phyloP scores from a whole-genome alignment of 2,888 invertebrate species.

The Pseudeuparius sepicola region DNA sequence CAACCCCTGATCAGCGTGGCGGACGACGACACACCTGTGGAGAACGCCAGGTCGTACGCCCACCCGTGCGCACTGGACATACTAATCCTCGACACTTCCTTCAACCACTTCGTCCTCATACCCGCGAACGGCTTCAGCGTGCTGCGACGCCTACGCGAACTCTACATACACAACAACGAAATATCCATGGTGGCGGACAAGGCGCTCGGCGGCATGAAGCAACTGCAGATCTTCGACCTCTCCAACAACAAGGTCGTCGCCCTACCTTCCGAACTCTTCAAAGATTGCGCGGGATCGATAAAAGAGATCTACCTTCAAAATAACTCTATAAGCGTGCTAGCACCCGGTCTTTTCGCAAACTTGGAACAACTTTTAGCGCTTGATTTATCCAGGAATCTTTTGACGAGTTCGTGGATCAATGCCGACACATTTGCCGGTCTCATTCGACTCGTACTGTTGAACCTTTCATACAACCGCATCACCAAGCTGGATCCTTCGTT shows the following conservation, averaged over 20 bases:
- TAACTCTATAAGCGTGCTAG: constrained; percentile 79
- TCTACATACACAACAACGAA: constrained; percentile 81
- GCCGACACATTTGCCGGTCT: constrained; percentile 77
- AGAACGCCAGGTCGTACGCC: constrained; percentile 31
- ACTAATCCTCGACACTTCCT: constrained; percentile 72
- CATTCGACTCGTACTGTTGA: constrained; percentile 77
- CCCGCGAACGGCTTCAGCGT: constrained; percentile 76
- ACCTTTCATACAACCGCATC: constrained; percentile 76
- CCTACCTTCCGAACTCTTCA: constrained; percentile 76
- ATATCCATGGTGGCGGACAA: constrained; percentile 80
- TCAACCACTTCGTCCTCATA: constrained; percentile 74
- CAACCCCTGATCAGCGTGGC: constrained; percentile 56
- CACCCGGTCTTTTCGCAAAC: constrained; percentile 78
- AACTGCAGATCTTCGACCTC: constrained; percentile 75
- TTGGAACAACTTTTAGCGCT: constrained; percentile 70
- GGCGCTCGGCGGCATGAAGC: constrained; percentile 70
- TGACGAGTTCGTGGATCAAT: constrained; percentile 80
- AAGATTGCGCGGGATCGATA: constrained; percentile 65
- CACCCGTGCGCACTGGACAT: constrained; percentile 66
- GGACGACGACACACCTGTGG: constrained; percentile 36
- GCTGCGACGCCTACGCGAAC: constrained; percentile 63
- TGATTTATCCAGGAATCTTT: constrained; percentile 77
- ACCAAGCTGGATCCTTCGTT: constrained; percentile 71
- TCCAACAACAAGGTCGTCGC: constrained; percentile 85
- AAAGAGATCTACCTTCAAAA: constrained; percentile 86